Evolutionary conservation across 1,140 invertebrate genomes (phyloP), one percentile per base, ranked within the genome.

Genomic region (Orchestia grillus): DNA sequence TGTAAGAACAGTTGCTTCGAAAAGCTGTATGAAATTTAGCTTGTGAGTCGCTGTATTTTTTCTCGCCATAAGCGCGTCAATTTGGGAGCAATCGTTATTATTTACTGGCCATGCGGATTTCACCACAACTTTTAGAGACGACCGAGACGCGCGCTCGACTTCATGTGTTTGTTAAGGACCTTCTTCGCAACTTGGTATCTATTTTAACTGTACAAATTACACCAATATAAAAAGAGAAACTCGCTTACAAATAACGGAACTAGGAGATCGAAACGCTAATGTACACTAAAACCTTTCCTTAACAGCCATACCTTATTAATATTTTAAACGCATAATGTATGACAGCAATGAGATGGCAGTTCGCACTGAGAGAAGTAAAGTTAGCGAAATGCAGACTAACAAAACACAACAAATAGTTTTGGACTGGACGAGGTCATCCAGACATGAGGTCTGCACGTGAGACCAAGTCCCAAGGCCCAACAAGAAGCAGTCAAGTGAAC

Each of bases 161-260:
- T 6, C 19, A 53, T 53, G 47, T 53, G 19, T 53, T 77, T 8
- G 47, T 36, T 77, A 77, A 77, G 11, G 62, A 77, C 11, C 62
- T 36, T 36, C 62, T 77, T 77, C 11, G 36, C 15, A 15, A 77
- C 28, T 19, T 36, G 62, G 62, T 77, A 36, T 77, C 62, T 77
- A 77, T 44, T 90, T 42, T 42, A 90, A 42, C 88, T 90, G n/a
- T 90, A 90, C 88, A 90, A 90, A 90, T 42, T 11, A 90, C 88
- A 90, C 43, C 88, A 42, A 90, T 90, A 44, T 90, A 90, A 44
- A 90, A 90, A 90, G 43, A 42, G 43, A 41, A 90, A 41, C 4
- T 90, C 15, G 43, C 88, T 90, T 90, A 41, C 36, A 90, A 42
- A 90, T 44, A 90, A 90, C 88, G 88, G 28, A 41, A 36, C 88